Evolutionary conservation across 2,113 vertebrate species (phyloP), one percentile per base, ranked within the genome.

Genomic region (Pseudopipra pipra): DNA sequence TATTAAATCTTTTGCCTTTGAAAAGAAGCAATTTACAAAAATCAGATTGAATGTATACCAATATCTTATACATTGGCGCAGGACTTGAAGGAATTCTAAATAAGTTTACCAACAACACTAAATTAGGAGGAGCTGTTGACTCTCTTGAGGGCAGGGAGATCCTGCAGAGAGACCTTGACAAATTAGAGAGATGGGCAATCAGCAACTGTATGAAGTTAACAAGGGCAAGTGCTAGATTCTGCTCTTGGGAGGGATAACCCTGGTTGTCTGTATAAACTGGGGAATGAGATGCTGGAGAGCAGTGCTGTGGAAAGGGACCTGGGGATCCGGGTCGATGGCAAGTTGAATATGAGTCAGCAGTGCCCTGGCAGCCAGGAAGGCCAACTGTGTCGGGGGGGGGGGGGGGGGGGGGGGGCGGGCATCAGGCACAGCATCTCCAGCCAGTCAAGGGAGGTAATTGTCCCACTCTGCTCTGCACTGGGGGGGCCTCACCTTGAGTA

Each of bases 221-320:
- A 39, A 0, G 10, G 39, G 0, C 0, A 2, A 4, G 14, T 39
- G 19, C 12, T 2, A 2, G 8, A 55, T 78, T 17, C 37, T 81
- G 44, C 33, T 9, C 10, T 5, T 74, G 52, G 44, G 5, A 9
- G 44, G 18, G 27, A 9, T 9, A 66, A 2, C 18, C 6, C 76
- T 59, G 51, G 5, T 7, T 37, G 52, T 5, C 22, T 8, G 12
- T 27, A 33, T 28, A 70, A 23, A 33, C 19, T 4, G 14, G 37
- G 43, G 2, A 58, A 23, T 7, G 31, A 58, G 56, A 56, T 11
- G 31, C 31, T 88, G 76, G 3, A 49, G 20, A 58, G 85, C 43
- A 56, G 51, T 12, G 58, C 76, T 17, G 17, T 15, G 41, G 51
- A 37, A 73, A 58, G 76, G 35, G 58, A 43, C 49, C 35, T 56